Evolutionary conservation across 2,113 vertebrate species (phyloP), one percentile per base, ranked within the genome.

Genomic region (Aphelocoma coerulescens): DNA sequence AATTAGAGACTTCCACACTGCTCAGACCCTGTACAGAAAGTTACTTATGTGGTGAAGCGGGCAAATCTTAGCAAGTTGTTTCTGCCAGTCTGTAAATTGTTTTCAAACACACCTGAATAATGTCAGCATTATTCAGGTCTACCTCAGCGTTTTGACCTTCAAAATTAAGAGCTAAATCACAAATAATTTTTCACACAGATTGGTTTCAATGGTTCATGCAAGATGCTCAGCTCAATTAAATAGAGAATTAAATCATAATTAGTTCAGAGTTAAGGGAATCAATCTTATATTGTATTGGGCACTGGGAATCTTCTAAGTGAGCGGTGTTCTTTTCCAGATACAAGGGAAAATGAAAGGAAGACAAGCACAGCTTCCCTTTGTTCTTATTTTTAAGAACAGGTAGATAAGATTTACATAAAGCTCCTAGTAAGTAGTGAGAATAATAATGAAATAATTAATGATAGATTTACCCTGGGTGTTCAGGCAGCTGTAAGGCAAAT

Each of bases 211-310:
- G 39, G 35, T 62, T 97, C 77, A 52, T 85, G 52, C 75, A 96
- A 95, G 51, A 93, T 84, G 13, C 66, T 96, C 90, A 35, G 82
- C 68, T 95, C 94, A 97, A 93, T 97, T 97, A 97, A 96, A 79
- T 57, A 93, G 84, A 69, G 77, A 97, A 96, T 97, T 96, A 96
- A 85, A 91, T 95, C 93, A 91, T 96, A 96, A 96, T 97, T 95
- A 95, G 76, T 76, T 96, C 13, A 5, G 83, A 93, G 76, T 79
- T 57, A 93, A 81, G 54, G 77, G 69, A 96, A 95, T 94, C 68
- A 72, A 58, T 93, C 77, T 92, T 73, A 26, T 48, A 91, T 75
- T 91, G 41, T 79, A 28, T 52, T 67, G 32, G n/a, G 20, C 22
- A 81, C 32, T 1, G 1, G 49, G 68, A 89, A 82, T 57, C 49